Percentiles rank a stretch among this genome's conserved stretches.
phyloP scores from a whole-genome alignment of 2,113 vertebrate species.

The Lagopus muta region DNA sequence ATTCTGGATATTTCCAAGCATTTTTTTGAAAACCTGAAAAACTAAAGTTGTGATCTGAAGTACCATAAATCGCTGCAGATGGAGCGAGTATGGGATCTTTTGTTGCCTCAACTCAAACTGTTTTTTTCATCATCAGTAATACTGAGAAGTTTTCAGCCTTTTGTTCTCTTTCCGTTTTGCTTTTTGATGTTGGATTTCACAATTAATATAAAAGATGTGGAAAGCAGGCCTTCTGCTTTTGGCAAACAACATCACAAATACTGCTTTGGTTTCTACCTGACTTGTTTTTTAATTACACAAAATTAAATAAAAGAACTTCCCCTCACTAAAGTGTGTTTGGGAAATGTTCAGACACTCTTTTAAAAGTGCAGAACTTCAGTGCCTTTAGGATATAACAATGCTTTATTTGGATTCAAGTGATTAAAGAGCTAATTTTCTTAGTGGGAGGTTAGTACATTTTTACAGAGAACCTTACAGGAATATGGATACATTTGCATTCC shows the following conservation, averaged over 20 bases:
- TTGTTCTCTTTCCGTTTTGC: neutral
- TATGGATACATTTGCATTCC: slow-evolving; percentile 45
- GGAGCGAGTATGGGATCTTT: neutral
- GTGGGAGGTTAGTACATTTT: slow-evolving; percentile 55
- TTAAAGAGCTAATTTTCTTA: slow-evolving; percentile 72
- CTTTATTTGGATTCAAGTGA: slow-evolving; percentile 66
- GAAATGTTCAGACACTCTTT: slow-evolving; percentile 64
- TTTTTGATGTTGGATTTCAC: neutral
- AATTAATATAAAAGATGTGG: neutral
- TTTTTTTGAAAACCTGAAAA: neutral
- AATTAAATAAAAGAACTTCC: slow-evolving; percentile 61
- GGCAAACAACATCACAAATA: slow-evolving; percentile 6
- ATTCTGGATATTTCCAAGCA: neutral
- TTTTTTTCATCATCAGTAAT: neutral
- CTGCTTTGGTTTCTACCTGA: slow-evolving; percentile 51
- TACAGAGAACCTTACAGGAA: slow-evolving; percentile 44
- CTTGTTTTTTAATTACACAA: slow-evolving; percentile 71
- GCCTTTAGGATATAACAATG: slow-evolving; percentile 48
- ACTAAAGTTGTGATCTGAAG: neutral
- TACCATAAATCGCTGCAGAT: neutral
- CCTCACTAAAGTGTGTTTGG: slow-evolving; percentile 28
- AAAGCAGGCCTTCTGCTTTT: neutral
- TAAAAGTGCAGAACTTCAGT: slow-evolving; percentile 46
- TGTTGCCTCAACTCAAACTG: neutral
- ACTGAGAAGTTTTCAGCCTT: neutral